These are phyloP conservation scores for Amphipyra tragopoginis DNA, from an alignment of 2,888 invertebrate genomes.

Conservation along the genomic window DNA sequence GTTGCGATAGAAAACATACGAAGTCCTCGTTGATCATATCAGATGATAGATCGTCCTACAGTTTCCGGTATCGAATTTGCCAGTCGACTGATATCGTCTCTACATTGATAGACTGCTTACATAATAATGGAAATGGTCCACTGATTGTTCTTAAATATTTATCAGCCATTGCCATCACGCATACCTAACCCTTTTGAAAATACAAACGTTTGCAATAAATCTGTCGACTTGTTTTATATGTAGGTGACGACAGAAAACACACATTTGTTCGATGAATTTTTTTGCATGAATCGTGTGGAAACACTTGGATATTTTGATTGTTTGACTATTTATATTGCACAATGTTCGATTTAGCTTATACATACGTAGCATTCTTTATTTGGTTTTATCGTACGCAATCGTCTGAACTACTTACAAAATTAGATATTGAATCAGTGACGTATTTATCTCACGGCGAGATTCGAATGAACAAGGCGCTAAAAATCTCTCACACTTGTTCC, in stretches of 20 bases:
- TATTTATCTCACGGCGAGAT: slow-evolving; percentile 30
- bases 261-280: slow-evolving; percentile 23
- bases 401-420: slow-evolving; percentile 43
- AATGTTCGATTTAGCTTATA: slow-evolving; percentile 37
- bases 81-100: slow-evolving; percentile 8
- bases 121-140: background rate
- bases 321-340: slow-evolving; percentile 38
- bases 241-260: slow-evolving; percentile 32
- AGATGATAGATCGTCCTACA: slow-evolving; percentile 32
- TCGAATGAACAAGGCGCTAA: slow-evolving; percentile 25
- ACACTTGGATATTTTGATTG: slow-evolving; percentile 44
- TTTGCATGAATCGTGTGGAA: slow-evolving; percentile 25
- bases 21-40: slow-evolving; percentile 27
- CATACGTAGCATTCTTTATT: slow-evolving; percentile 45
- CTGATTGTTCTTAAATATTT: background rate
- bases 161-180: background rate
- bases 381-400: slow-evolving; percentile 28
- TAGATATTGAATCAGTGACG: slow-evolving; percentile 23
- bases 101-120: slow-evolving; percentile 8
- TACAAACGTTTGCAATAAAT: slow-evolving; percentile 11
- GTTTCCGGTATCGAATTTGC: slow-evolving; percentile 15
- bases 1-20: slow-evolving; percentile 21
- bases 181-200: slow-evolving; percentile 4
- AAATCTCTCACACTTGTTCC: slow-evolving; percentile 36
- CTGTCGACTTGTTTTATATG: slow-evolving; percentile 21